Base-by-base conservation (phyloP, 2,113 vertebrate species). In the Paralichthys olivaceus region DNA sequence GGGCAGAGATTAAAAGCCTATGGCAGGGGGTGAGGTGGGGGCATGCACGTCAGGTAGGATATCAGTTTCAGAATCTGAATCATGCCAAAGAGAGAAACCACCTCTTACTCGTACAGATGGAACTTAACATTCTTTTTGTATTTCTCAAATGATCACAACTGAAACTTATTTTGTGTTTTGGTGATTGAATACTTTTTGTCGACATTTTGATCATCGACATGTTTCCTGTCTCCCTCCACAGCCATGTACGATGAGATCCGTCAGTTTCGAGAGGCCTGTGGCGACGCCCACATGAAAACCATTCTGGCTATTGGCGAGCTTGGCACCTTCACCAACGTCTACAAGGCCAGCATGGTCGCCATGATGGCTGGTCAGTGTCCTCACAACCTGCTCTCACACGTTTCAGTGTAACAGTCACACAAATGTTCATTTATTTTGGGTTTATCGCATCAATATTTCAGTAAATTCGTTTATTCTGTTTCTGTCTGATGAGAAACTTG, bases 301-400 rank as follows among this genome's bases (percentile, higher is more conserved):
- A 99, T 99, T 91, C 83, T 99, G 89, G 96, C 96, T 1, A 95
- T 96, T 0, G 98, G 98, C 84, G 98, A 99, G 72, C 94, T 99
- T 49, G 96, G 96, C 14, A 96, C 94, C 40, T 96, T 96, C 81
- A 95, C 94, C 66, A 98, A 96, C 1, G 93, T 99, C 92, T 99
- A 99, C 93, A 97, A 96, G 86, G 96, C 97, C 92, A 98, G 98
- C 53, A 94, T 99, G 92, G 94, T 98, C 9, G 95, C 97, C n/a
- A 99, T 99, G 97, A 99, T 99, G 98, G 98, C 98, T 78, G 98
- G 98, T 99, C 89, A 94, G 86, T 85, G 0, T 14, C 23, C 34
- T 20, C 0, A 1, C 8, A 34, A 1, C 2, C 53, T 67, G 26
- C 23, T 55, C 56, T 26, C 11, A 23, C 4, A 22, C 22, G 13